Evolutionary conservation across 2,888 invertebrate species (phyloP), one percentile per base, ranked within the genome.

Genomic region (Epinotia brunnichana): DNA sequence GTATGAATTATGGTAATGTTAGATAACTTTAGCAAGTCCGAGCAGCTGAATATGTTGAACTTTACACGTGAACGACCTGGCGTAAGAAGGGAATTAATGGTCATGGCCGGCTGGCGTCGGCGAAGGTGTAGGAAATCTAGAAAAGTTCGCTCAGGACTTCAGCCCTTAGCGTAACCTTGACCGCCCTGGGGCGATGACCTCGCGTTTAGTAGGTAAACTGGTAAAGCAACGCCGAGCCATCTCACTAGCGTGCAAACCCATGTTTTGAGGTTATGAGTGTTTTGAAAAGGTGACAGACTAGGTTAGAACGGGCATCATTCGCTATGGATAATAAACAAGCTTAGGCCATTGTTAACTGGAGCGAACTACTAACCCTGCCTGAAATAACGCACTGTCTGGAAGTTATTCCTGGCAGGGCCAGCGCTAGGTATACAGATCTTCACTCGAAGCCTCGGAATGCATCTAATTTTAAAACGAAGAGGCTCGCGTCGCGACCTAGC

Each of bases 391-490:
- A 83, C 83, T 83, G 88, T 87, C 89, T 89, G 87, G 85, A 87
- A 77, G 79, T 85, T 91, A 91, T 92, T 91, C 88, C 82, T 80
- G 90, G 87, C 89, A 75, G 76, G 79, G 81, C 83, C 83, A 82
- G 83, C 82, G 81, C 72, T 72, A 72, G 72, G 56, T 67, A 57
- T 56, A 68, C 67, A 80, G 80, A 87, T 85, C 82, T 84, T 85
- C 84, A 73, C 63, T 73, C 73, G 82, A 90, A 90, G 89, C 89
- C 88, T 90, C 85, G 92, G 92, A 90, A 93, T 92, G 92, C 91
- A 91, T 92, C 91, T 93, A 92, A 92, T 92, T 92, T 92, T 92
- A 91, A 87, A 91, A 87, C 91, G 90, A 89, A 90, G 91, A 91
- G 90, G 88, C 91, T 91, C 90, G 90, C 91, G 91, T 91, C 90